A percentile compares a stretch with the other conserved stretches of the same genome.
phyloP scores from a whole-genome alignment of 2,113 vertebrate genomes.

The Ariopsis seemanni region DNA sequence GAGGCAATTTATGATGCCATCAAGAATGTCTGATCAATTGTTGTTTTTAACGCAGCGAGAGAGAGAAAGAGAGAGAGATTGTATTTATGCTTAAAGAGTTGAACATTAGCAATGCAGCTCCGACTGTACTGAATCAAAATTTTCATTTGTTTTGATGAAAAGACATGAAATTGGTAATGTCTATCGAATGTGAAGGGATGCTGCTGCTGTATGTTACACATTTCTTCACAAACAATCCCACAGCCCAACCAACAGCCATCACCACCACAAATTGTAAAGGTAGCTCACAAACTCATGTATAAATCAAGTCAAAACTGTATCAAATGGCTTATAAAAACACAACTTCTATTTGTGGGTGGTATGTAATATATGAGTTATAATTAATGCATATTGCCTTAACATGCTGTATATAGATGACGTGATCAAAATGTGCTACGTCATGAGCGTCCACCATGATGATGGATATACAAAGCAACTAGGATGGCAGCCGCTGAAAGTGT shows the following conservation, averaged over 20 bases:
- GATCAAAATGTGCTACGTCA: no score
- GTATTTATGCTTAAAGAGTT: neutral
- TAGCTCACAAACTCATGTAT: neutral
- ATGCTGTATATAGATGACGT: no score
- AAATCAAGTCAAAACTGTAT: neutral
- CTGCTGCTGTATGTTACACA: neutral
- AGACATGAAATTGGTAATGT: slow-evolving; percentile 6
- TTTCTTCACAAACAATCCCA: slow-evolving; percentile 2
- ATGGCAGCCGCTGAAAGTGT: no score
- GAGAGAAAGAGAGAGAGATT: neutral
- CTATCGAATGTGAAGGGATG: neutral
- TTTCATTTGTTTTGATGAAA: slow-evolving; percentile 22
- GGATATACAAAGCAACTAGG: no score
- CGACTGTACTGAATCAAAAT: neutral
- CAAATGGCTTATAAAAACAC: neutral
- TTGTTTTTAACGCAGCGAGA: neutral
- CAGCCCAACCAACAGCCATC: neutral
- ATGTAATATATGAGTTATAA: neutral
- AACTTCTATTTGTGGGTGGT: neutral
- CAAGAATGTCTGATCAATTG: neutral
- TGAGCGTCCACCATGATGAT: no score
- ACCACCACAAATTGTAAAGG: neutral
- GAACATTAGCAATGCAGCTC: neutral
- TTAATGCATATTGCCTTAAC: neutral
- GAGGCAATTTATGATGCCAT: neutral